Evolutionary conservation across 2,113 vertebrate genomes (phyloP).

Genomic region (Microcebus griseorufus): DNA sequence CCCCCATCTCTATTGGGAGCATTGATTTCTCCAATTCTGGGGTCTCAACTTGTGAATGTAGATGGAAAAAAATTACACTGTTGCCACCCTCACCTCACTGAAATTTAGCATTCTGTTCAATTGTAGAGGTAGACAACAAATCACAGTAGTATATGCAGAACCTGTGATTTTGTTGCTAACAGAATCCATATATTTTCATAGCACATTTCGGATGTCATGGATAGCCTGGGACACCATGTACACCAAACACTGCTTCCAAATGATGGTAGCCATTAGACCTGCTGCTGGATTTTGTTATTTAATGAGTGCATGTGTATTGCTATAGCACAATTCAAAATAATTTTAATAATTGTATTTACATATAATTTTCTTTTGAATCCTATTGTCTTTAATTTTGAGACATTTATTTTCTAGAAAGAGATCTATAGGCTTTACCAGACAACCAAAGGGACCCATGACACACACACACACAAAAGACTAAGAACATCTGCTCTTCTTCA

Average conservation of each 20-base stretch:
- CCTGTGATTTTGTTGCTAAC: background rate
- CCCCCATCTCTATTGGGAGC: background rate
- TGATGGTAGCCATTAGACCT: background rate
- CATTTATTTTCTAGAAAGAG: background rate
- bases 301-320: background rate
- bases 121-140: background rate
- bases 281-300: background rate
- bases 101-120: background rate
- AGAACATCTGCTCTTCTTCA: background rate
- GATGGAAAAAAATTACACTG: background rate
- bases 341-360: constrained; percentile 2
- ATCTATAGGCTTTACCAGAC: background rate
- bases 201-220: background rate
- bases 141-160: background rate
- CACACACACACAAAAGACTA: background rate
- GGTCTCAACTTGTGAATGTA: background rate
- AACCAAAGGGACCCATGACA: background rate
- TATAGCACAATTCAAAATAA: background rate
- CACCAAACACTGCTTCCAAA: background rate
- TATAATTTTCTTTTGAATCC: background rate
- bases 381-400: constrained; percentile 8
- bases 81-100: background rate
- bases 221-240: background rate
- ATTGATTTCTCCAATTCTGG: background rate
- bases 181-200: background rate